Evolutionary conservation across 2,113 vertebrate genomes (phyloP).

Genomic region (Seriola quinqueradiata): DNA sequence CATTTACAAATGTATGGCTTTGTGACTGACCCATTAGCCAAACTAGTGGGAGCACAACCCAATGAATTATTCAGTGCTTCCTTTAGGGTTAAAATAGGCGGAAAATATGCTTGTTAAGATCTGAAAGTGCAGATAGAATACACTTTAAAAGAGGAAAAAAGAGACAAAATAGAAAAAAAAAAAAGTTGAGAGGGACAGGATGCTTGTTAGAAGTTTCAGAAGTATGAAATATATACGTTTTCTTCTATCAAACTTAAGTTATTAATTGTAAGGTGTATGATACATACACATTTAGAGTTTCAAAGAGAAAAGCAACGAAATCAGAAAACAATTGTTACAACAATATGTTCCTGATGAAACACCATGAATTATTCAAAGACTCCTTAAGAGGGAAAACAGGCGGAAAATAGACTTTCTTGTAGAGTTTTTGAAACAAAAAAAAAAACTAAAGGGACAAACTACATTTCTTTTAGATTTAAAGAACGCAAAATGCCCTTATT

Average conservation of each 20-base stretch:
- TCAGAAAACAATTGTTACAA: constrained; percentile 21
- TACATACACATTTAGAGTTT: not conserved
- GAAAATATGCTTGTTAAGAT: constrained; percentile 71
- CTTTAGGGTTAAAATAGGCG: constrained; percentile 80
- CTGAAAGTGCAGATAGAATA: constrained; percentile 53
- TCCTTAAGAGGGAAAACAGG: constrained; percentile 58
- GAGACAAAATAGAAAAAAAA: not conserved
- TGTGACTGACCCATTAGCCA: constrained; percentile 90
- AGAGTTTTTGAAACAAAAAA: constrained; percentile 23
- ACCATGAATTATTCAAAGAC: constrained; percentile 88
- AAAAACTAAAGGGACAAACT: not conserved
- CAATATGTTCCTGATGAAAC: constrained; percentile 66
- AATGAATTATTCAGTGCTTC: constrained; percentile 91
- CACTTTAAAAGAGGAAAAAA: constrained; percentile 26
- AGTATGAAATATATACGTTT: not conserved
- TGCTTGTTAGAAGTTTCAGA: not conserved
- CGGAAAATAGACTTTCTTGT: not conserved
- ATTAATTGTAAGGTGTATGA: not conserved
- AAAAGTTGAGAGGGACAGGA: too few species aligned
- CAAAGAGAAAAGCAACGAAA: constrained; percentile 11
- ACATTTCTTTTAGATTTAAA: not conserved
- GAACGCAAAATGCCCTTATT: not conserved
- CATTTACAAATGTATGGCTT: constrained; percentile 97
- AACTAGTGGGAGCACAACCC: constrained; percentile 86
- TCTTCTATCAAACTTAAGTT: not conserved